Conservation (phyloP, 2,888 invertebrate species). For the Hyposoter didymator region DNA sequence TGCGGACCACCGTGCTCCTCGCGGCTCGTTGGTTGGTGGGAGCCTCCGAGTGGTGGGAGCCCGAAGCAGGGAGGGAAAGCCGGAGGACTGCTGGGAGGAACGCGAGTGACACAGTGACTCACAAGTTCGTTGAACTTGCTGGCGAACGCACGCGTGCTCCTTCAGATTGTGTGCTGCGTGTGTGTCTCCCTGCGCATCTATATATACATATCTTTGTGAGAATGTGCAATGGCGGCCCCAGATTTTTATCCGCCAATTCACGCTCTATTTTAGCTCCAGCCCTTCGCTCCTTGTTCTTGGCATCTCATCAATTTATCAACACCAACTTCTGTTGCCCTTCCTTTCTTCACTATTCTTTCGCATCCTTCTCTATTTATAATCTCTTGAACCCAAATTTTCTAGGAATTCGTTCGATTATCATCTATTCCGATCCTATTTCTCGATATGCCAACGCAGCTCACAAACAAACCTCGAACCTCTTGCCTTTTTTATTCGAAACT, state of each 20-base stretch:
- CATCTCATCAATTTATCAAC: neutral
- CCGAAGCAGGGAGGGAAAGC: constrained; percentile 5
- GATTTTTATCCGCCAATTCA: constrained; percentile 47
- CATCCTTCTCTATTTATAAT: neutral
- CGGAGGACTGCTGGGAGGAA: constrained; percentile 49
- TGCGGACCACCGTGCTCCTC: constrained; percentile 65
- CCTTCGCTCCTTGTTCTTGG: neutral
- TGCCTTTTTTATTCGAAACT: no score
- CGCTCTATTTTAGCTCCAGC: constrained; percentile 35
- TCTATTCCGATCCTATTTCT: neutral
- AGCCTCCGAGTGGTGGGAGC: constrained; percentile 7
- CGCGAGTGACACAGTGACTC: constrained; percentile 69
- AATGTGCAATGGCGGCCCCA: constrained; percentile 63
- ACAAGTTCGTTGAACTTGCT: constrained; percentile 71
- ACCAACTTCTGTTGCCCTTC: no score
- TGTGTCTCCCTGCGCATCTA: constrained; percentile 1
- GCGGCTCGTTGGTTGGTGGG: constrained; percentile 20
- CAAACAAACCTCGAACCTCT: neutral
- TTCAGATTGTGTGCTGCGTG: constrained; percentile 39
- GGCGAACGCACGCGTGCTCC: constrained; percentile 69
- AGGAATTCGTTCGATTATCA: neutral
- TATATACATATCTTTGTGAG: constrained; percentile 13
- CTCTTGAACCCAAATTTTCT: neutral
- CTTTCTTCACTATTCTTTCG: neutral
- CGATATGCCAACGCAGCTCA: neutral